Base-by-base conservation (phyloP, 92 coral and sea anemone species). In the Porites divaricata region DNA sequence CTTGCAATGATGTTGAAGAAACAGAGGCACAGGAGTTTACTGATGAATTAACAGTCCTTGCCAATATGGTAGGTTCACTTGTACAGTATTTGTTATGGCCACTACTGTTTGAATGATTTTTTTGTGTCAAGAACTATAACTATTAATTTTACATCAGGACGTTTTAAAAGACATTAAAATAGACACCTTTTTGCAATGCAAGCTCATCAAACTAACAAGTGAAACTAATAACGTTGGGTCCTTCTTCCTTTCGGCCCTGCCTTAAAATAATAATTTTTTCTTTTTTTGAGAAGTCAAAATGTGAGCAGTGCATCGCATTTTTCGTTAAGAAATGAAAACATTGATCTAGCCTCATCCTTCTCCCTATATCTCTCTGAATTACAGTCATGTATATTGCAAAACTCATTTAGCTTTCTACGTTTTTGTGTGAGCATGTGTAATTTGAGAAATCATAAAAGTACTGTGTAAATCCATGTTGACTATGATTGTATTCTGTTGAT, bases 1-100 rank as follows among this genome's bases (percentile, higher is more conserved):
- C 95, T 19, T 53, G 49, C 16, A 96, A 92, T 87, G 88, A 90
- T 51, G 80, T 86, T 41, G 89, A 86, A 23, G 95, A 94, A 66
- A 66, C 70, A 52, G 95, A 96, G n/a, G 70, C 96, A 19, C 85
- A 77, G 78, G 91, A 78, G 1, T 87, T 96, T n/a, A 78, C 94
- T 61, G 86, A 82, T 82, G 86, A 82, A 51, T 51, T 82, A 16
- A 82, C 86, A 20, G 86, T 82, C 48, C 65, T 82, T 17, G 79
- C 86, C 48, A 82, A 82, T 52, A 72, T 73, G 64, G 86, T 82
- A 82, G 28, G 48, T 9, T 1, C 13, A n/a, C 70, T 66, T 4
- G 8, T 21, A 9, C 62, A 57, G 15, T 57, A 57, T 57, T 7
- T 61, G 65, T 7, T 9, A 61, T 61, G 22, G 65, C 65, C 22